Evolutionary conservation across 2,888 invertebrate species (phyloP), one percentile per base, ranked within the genome.

Genomic region (Sarcophaga carnaria): DNA sequence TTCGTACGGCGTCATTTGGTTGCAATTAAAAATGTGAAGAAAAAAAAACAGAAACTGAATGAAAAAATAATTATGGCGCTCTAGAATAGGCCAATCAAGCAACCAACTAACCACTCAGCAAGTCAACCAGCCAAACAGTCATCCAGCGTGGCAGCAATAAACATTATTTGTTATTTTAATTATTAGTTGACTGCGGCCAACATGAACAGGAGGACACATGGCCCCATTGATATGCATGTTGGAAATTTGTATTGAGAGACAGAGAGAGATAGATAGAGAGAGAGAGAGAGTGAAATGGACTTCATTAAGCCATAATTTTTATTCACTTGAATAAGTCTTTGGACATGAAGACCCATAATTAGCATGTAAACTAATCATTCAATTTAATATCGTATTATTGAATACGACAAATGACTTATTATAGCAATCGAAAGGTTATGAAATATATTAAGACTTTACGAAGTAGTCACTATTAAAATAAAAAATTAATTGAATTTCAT

Each of bases 81-180:
- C 17, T 8, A 54, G 54, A 54, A 54, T 14, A 54, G 54, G 17
- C 12, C 17, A 54, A 17, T 17, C 54, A 54, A 14, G 12, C 14
- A 49, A 54, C 54, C 54, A 54, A 14, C 49, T 3, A 49, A 54
- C 17, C 14, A 17, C 54, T 54, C 14, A 54, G 54, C 1, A 37
- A 54, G 54, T 17, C 54, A 54, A 17, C 54, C 17, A 54, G 17
- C 54, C 54, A 54, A 17, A 3, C 2, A 37, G 2, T 37, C 37
- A 37, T 37, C 37, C 37, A 37, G 8, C 27, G 60, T 64, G 49
- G 25, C 59, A 80, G 60, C 62, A 20, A 49, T 45, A 75, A 80
- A 69, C 79, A 75, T 79, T 79, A 79, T 74, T 45, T 70, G 47
- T 37, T 75, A 78, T 66, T 79, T 86, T 86, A 82, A 86, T 82